Evolutionary conservation across 2,113 vertebrate species (phyloP).

Genomic region (Hystrix brachyura): DNA sequence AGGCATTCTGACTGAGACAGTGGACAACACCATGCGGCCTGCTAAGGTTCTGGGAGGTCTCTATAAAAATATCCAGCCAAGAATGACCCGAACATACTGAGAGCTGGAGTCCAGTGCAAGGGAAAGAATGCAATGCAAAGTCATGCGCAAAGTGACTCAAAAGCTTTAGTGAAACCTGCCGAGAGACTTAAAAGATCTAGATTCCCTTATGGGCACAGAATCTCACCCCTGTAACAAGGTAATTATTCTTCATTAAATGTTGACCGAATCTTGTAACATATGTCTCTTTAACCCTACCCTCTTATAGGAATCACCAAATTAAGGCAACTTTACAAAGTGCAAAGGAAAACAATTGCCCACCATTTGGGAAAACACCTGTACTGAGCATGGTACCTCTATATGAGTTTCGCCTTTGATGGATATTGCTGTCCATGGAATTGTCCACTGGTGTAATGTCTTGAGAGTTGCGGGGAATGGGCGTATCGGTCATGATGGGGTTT

Average conservation of each 20-base stretch:
- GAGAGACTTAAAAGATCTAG: background rate
- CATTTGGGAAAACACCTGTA: background rate
- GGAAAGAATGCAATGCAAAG: background rate
- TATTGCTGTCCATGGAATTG: conserved; percentile 93
- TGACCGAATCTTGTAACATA: background rate
- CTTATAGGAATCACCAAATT: background rate
- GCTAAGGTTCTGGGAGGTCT: background rate
- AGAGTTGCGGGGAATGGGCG: conserved; percentile 96
- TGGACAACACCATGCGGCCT: background rate
- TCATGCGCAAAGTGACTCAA: background rate
- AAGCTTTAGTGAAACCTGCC: background rate
- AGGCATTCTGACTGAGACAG: background rate
- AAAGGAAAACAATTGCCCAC: background rate
- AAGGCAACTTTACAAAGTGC: background rate
- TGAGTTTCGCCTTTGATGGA: conserved; percentile 97
- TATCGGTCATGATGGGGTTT: conserved; percentile 98
- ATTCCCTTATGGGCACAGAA: background rate
- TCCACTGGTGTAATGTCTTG: conserved; percentile 98
- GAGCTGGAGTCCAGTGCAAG: background rate
- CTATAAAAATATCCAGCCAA: background rate
- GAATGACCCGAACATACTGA: background rate
- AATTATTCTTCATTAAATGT: background rate
- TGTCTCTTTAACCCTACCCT: conserved; percentile 31
- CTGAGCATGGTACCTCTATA: conserved; percentile 92
- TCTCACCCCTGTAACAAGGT: background rate